These are phyloP conservation scores for Creontiades dilutus DNA, from an alignment of 2,888 invertebrate genomes.

Conservation along the genomic window DNA sequence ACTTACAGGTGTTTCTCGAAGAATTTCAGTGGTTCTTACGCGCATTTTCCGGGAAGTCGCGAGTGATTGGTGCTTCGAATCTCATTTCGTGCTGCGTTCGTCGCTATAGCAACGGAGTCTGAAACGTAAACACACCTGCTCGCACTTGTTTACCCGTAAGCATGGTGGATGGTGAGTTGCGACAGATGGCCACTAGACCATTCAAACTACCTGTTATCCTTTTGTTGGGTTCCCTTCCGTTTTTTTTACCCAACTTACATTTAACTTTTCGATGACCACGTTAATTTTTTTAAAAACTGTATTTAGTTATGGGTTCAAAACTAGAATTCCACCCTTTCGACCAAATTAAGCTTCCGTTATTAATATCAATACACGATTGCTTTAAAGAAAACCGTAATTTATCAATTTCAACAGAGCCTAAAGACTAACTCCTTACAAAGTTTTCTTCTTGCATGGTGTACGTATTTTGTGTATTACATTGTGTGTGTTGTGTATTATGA, in stretches of 20 bases:
- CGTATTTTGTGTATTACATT: too few relatives aligned
- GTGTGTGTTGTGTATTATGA: too few relatives aligned
- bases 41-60: background rate
- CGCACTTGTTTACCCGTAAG: slow-evolving; percentile 56
- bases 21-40: background rate
- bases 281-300: too few relatives aligned
- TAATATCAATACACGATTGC: too few relatives aligned
- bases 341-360: too few relatives aligned
- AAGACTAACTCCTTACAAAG: too few relatives aligned
- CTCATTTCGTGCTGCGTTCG: background rate
- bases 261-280: background rate
- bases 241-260: background rate
- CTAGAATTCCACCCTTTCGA: too few relatives aligned
- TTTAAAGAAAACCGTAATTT: too few relatives aligned
- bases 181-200: slow-evolving; percentile 47
- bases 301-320: too few relatives aligned
- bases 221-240: background rate
- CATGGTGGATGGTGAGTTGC: slow-evolving; percentile 39
- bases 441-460: too few relatives aligned
- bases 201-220: slow-evolving; percentile 18
- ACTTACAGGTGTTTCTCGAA: background rate
- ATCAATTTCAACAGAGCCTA: too few relatives aligned
- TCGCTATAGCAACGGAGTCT: slow-evolving; percentile 60
- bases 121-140: slow-evolving; percentile 68
- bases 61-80: slow-evolving; percentile 43